Percentiles rank a stretch among this genome's conserved stretches.
phyloP scores from a whole-genome alignment of 2,797 vertebrate species.

The Urophycis tenuis region DNA sequence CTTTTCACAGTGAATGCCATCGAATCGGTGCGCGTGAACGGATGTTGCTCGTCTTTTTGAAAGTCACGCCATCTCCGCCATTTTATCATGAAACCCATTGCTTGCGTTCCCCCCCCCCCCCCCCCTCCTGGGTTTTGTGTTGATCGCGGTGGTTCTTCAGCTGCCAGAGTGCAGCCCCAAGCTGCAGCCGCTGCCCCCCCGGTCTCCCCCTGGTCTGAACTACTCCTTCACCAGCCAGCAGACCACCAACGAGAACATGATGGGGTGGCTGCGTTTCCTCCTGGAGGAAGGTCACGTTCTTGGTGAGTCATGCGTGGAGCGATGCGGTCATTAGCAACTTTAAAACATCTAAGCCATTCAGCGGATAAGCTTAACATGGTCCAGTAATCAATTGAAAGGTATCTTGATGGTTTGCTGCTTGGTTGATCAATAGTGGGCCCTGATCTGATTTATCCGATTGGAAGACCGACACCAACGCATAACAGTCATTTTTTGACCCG shows the following conservation, averaged over 20 bases:
- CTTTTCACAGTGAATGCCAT: no score
- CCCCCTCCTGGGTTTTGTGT: no score
- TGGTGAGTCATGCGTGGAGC: constrained; percentile 27
- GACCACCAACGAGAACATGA: constrained; percentile 51
- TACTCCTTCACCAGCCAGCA: constrained; percentile 54
- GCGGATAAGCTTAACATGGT: neutral
- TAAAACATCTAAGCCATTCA: neutral
- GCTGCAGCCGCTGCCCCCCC: no score
- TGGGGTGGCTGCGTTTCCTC: constrained; percentile 68
- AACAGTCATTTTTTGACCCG: no score
- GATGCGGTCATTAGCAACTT: neutral
- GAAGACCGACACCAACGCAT: neutral
- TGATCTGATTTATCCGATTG: neutral
- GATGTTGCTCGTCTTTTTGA: no score
- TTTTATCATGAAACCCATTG: no score
- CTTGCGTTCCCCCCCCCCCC: neutral
- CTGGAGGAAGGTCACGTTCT: constrained; percentile 53
- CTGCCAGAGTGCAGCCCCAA: constrained; percentile 20
- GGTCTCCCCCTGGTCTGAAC: constrained; percentile 53
- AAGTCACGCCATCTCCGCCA: no score
- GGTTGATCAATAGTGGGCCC: neutral
- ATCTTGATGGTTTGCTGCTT: neutral
- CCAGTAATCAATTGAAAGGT: neutral
- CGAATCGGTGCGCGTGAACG: no score
- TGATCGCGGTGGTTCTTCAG: constrained; percentile 20